Evolutionary conservation across 2,797 vertebrate species (phyloP).

Genomic region (Platalea minor): DNA sequence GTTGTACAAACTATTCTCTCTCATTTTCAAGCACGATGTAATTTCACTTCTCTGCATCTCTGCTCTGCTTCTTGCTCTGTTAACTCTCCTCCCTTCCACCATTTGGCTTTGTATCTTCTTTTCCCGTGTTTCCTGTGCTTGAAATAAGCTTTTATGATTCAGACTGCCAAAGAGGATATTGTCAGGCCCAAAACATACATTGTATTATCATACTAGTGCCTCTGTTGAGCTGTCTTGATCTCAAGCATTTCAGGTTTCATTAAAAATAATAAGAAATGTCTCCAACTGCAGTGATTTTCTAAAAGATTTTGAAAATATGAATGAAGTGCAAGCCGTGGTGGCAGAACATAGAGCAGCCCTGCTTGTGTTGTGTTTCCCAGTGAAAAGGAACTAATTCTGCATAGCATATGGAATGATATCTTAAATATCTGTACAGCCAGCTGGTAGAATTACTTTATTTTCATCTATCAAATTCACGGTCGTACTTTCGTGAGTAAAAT

Average conservation of each 20-base stretch:
- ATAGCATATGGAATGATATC: conserved; percentile 16
- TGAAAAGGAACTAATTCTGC: conserved; percentile 18
- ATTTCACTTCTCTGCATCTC: not conserved
- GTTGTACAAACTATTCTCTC: not conserved
- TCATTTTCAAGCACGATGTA: not conserved
- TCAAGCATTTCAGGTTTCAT: not conserved
- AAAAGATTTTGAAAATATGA: not conserved
- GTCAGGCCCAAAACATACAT: not conserved
- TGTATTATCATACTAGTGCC: not conserved
- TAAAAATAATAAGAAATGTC: not conserved
- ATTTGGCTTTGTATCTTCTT: not conserved
- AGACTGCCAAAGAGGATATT: not conserved
- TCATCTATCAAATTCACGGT: not conserved
- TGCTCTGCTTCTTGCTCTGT: not conserved
- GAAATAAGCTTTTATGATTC: not conserved
- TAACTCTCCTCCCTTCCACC: not conserved
- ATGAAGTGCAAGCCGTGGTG: not conserved
- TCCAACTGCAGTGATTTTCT: not conserved
- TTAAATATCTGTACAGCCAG: conserved; percentile 35
- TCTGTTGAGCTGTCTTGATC: not conserved
- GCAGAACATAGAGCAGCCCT: not conserved
- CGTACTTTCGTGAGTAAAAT: not conserved
- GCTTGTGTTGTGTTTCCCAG: not conserved
- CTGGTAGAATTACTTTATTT: conserved; percentile 33
- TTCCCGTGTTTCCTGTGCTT: not conserved